Conservation (phyloP, 2,888 invertebrate genomes). For the Polia nebulosa region DNA sequence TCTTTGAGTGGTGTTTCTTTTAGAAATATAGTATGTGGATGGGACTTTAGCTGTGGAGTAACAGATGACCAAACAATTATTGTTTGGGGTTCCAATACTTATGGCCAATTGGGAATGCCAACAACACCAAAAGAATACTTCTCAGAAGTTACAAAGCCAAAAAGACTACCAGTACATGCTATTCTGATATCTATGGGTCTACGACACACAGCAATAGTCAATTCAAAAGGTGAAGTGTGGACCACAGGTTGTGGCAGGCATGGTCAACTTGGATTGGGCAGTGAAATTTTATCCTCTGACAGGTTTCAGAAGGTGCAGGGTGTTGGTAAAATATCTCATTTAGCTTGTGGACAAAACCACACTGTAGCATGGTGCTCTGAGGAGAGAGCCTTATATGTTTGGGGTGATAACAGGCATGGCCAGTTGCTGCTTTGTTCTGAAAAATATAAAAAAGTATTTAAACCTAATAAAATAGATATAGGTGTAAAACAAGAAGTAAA, state of each 20-base stretch:
- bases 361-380: conserved; percentile 91
- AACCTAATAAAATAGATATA: conserved; percentile 90
- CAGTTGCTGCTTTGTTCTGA: conserved; percentile 92
- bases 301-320: conserved; percentile 90
- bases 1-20: conserved; percentile 90
- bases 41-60: conserved; percentile 95
- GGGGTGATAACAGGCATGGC: conserved; percentile 96
- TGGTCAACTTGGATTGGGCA: conserved; percentile 93
- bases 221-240: conserved; percentile 91
- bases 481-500: conserved; percentile 89
- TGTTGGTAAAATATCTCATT: conserved; percentile 90
- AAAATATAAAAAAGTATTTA: conserved; percentile 87
- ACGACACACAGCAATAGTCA: conserved; percentile 93
- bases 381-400: conserved; percentile 92
- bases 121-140: conserved; percentile 84
- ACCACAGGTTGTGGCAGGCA: conserved; percentile 93
- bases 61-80: conserved; percentile 93
- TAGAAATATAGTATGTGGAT: conserved; percentile 93
- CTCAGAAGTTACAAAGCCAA: conserved; percentile 78
- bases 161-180: conserved; percentile 88
- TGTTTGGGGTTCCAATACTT: conserved; percentile 96
- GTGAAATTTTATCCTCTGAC: conserved; percentile 78
- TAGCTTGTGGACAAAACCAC: conserved; percentile 96
- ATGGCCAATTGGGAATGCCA: conserved; percentile 93
- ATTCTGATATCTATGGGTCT: conserved; percentile 92